phyloP scores from a whole-genome alignment of 2,888 invertebrate genomes.

The Tricholauxania praeusta region DNA sequence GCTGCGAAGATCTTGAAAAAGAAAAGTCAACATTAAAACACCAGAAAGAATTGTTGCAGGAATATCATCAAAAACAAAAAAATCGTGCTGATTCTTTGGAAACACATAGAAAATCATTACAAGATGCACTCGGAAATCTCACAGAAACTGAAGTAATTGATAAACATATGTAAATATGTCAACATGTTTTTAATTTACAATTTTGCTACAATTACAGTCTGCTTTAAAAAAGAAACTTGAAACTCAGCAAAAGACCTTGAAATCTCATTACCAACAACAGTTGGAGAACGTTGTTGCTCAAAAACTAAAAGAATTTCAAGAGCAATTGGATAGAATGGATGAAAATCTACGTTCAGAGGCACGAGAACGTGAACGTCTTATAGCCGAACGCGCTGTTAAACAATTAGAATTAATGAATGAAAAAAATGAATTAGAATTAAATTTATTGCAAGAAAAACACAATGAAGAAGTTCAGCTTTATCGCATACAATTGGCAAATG shows the following conservation, averaged over 20 bases:
- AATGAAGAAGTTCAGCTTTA: slow-evolving; percentile 81
- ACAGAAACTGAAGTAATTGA: slow-evolving; percentile 72
- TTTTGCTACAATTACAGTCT: slow-evolving; percentile 63
- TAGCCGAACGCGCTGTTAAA: slow-evolving; percentile 78
- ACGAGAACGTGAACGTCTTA: slow-evolving; percentile 74
- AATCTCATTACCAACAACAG: slow-evolving; percentile 83
- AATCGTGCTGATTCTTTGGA: slow-evolving; percentile 70
- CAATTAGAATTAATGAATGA: slow-evolving; percentile 80
- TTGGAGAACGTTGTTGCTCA: slow-evolving; percentile 81
- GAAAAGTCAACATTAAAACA: slow-evolving; percentile 72
- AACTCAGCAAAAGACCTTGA: slow-evolving; percentile 76
- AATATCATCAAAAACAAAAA: slow-evolving; percentile 71
- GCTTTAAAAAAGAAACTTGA: slow-evolving; percentile 72
- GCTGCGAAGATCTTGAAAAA: slow-evolving; percentile 73
- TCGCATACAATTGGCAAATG: slow-evolving; percentile 78
- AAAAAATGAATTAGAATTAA: slow-evolving; percentile 81
- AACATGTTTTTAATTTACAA: slow-evolving; percentile 50
- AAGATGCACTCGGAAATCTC: slow-evolving; percentile 69
- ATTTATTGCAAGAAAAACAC: slow-evolving; percentile 82
- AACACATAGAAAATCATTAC: slow-evolving; percentile 71
- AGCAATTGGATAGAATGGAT: slow-evolving; percentile 79
- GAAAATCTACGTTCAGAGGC: slow-evolving; percentile 75
- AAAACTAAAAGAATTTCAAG: slow-evolving; percentile 82
- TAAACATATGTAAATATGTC: slow-evolving; percentile 44
- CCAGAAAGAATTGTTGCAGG: slow-evolving; percentile 70